Conservation (phyloP, 2,797 vertebrate species). For the Semaprochilodus insignis region DNA sequence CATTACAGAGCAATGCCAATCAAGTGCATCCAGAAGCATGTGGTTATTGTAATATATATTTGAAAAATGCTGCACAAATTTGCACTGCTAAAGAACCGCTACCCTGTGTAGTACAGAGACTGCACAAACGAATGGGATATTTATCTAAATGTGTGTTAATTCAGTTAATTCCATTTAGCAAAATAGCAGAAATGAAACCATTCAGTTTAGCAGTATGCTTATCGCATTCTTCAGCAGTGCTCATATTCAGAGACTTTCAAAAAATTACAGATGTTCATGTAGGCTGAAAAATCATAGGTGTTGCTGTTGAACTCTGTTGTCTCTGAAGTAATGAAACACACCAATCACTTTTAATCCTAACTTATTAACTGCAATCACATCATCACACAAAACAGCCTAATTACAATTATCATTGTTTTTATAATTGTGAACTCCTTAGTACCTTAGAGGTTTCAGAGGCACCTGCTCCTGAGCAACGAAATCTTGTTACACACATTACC, state of each 20-base stretch:
- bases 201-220: not conserved
- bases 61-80: not conserved
- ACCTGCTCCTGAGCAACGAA: not conserved
- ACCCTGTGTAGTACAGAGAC: no score
- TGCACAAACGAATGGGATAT: slow-evolving; percentile 7
- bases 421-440: slow-evolving; percentile 21
- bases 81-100: not conserved
- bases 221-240: not conserved
- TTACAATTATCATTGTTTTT: slow-evolving; percentile 34
- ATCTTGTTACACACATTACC: not conserved
- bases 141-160: not conserved
- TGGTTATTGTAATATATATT: not conserved
- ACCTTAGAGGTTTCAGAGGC: not conserved
- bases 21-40: not conserved
- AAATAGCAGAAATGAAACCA: not conserved
- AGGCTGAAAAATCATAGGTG: slow-evolving; percentile 21
- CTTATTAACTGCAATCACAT: slow-evolving; percentile 43
- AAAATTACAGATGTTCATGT: not conserved
- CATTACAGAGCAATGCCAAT: not conserved
- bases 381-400: slow-evolving; percentile 39
- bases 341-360: slow-evolving; percentile 34
- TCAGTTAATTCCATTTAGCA: not conserved
- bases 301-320: not conserved
- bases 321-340: slow-evolving; percentile 37
- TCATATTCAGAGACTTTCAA: not conserved